Conservation (phyloP, 2,113 vertebrate species). For the Gopherus evgoodei region DNA sequence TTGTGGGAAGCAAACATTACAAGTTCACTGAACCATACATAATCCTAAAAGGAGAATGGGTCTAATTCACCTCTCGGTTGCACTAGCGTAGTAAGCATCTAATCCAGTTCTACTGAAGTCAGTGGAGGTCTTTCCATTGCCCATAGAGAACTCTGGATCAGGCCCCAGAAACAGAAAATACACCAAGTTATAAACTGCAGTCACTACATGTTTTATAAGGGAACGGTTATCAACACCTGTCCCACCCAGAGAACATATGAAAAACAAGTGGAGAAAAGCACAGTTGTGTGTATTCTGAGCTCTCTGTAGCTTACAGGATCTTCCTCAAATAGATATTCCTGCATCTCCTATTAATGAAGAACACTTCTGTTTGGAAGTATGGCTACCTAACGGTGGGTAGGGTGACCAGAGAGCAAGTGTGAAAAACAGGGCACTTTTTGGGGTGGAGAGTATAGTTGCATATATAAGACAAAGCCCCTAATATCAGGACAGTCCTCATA, state of each 20-base stretch:
- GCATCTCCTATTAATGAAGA: neutral
- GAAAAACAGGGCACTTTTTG: neutral
- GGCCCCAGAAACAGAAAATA: constrained; percentile 50
- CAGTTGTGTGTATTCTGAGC: constrained; percentile 25
- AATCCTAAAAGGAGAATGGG: constrained; percentile 58
- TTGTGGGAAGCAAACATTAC: constrained; percentile 34
- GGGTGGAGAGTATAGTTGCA: neutral
- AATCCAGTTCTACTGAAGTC: constrained; percentile 26
- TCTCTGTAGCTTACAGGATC: constrained; percentile 10
- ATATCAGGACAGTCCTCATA: neutral
- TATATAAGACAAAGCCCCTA: neutral
- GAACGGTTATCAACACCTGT: constrained; percentile 45
- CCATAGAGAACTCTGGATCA: constrained; percentile 32
- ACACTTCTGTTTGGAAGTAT: neutral
- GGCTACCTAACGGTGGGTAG: neutral
- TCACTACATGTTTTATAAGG: constrained; percentile 63
- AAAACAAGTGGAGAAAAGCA: constrained; percentile 52
- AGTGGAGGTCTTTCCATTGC: constrained; percentile 23
- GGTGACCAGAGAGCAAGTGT: neutral
- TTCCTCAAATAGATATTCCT: constrained; percentile 18
- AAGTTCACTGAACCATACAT: constrained; percentile 14
- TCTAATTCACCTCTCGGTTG: constrained; percentile 56
- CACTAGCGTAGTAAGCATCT: constrained; percentile 40
- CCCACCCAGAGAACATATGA: constrained; percentile 19
- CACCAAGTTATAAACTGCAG: constrained; percentile 50